Evolutionary conservation across 92 coral and sea anemone species (phyloP), one percentile per base, ranked within the genome.

Genomic region (Isaurus tuberculatus): DNA sequence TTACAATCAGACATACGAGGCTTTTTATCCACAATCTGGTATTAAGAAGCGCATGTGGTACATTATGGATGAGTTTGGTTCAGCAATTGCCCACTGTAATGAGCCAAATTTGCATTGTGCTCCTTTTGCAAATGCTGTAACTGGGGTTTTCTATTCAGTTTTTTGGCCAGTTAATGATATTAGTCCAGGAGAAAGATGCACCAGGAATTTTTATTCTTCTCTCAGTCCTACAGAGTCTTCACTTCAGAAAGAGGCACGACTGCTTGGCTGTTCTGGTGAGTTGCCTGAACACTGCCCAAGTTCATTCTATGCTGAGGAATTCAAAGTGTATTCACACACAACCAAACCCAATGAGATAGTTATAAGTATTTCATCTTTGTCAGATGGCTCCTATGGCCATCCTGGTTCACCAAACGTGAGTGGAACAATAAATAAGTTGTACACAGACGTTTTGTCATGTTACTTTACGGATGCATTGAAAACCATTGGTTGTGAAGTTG

Each of bases 1-100:
- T 65, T 91, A 84, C 78, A 93, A 91, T 83, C 98, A 93, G 79
- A 93, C 95, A n/a, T 93, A 93, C 37, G 93, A 91, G 70, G 91
- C 86, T 9, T 91, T 93, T 58, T 64, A 73, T 22, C 88, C 91
- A 1, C 78, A 84, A 29, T 89, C 95, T 37, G 90, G 89, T 15
- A 85, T 84, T 25, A 91, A 83, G 60, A 85, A 89, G 55, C 93
- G 79, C 29, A 79, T 88, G 25, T 93, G 98, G 98, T 93, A 93
- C 74, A 48, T 93, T 0, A 93, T 93, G 98, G 91, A 91, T 86
- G 81, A 91, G 75, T 46, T 75, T 37, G 98, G 98, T 73, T 91
- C 98, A 61, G 98, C 94, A 33, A 31, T 93, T 23, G 66, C 20
- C 3, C 98, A 93, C 57, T 89, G 87, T 27, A 25, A 5, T n/a